phyloP scores from a whole-genome alignment of 2,113 vertebrate genomes.

The Pyxicephalus adspersus region DNA sequence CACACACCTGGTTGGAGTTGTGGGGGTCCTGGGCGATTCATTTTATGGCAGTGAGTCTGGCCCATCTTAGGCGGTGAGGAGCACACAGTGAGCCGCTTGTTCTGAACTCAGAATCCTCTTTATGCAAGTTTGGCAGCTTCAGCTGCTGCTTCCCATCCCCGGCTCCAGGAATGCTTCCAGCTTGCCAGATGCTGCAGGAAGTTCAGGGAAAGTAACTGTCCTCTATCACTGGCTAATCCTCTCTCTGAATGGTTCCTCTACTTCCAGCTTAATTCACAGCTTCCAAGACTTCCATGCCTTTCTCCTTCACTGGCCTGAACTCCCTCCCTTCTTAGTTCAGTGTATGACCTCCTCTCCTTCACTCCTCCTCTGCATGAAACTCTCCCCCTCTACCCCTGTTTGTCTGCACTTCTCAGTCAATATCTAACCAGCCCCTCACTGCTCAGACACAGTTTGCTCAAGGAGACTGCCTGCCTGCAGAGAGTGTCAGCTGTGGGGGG shows the following conservation, averaged over 20 bases:
- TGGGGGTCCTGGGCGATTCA: background rate
- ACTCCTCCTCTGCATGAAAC: constrained; percentile 23
- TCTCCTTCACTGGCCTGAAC: constrained; percentile 14
- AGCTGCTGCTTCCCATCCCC: background rate
- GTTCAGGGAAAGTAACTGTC: background rate
- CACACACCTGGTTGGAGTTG: constrained; percentile 24
- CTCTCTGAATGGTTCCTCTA: background rate
- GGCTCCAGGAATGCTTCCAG: background rate
- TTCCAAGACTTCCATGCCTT: background rate
- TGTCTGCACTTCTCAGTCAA: constrained; percentile 31
- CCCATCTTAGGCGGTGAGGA: constrained; percentile 23
- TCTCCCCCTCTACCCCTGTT: constrained; percentile 25
- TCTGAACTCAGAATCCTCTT: background rate
- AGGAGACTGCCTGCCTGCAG: background rate
- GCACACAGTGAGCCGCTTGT: background rate
- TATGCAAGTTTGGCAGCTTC: constrained; percentile 7
- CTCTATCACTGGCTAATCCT: background rate
- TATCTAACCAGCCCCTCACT: constrained; percentile 33
- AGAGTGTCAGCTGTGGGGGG: background rate
- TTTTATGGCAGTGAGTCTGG: background rate
- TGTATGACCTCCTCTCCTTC: constrained; percentile 28
- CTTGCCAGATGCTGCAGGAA: constrained; percentile 37
- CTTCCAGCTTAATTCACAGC: background rate
- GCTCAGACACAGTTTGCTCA: constrained; percentile 8
- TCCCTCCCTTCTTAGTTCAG: constrained; percentile 12